Conservation (phyloP, 2,113 vertebrate species). For the Connochaetes taurinus region DNA sequence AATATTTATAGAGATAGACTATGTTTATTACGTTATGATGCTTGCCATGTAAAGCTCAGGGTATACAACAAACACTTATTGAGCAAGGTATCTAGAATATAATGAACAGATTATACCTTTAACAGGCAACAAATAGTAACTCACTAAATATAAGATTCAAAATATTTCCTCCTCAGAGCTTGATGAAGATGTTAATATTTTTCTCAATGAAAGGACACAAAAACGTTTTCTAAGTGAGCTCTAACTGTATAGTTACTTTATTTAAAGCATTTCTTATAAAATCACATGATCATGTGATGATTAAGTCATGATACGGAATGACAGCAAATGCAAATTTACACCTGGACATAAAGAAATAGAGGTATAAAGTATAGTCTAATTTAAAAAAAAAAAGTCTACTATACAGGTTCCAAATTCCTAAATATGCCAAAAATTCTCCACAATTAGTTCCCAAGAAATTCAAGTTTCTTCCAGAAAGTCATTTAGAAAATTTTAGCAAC, state of each 20-base stretch:
- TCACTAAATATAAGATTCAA: neutral
- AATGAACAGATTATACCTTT: neutral
- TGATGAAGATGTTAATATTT: neutral
- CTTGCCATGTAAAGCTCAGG: neutral
- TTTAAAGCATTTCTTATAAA: neutral
- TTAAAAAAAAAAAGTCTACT: neutral
- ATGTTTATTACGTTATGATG: neutral
- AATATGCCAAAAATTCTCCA: neutral
- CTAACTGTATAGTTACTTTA: neutral
- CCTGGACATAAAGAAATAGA: neutral
- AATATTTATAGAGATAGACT: neutral
- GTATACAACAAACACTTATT: neutral
- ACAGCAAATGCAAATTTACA: neutral
- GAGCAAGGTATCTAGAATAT: neutral
- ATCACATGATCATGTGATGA: neutral
- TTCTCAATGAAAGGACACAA: neutral
- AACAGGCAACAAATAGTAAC: neutral
- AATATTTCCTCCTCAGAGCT: neutral
- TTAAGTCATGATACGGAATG: neutral
- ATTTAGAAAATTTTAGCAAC: neutral
- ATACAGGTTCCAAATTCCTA: neutral
- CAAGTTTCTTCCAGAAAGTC: neutral
- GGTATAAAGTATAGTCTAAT: neutral
- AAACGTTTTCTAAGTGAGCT: neutral
- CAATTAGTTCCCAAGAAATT: neutral